phyloP scores from a whole-genome alignment of 2,888 invertebrate species.

The Nematopogon swammerdamellus region DNA sequence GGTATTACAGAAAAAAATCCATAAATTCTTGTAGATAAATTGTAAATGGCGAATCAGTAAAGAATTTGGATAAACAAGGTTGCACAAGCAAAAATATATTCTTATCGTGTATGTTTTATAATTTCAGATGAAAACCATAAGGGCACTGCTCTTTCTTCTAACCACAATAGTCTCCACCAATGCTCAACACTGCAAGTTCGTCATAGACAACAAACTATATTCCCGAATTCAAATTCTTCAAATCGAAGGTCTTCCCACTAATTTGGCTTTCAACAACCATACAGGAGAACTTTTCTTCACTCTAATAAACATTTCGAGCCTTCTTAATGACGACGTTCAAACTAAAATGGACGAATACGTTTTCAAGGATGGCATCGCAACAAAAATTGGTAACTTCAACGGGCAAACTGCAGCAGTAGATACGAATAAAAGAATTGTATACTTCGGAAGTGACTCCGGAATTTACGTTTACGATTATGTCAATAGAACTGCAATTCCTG shows the following conservation, averaged over 20 bases:
- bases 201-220: too few species aligned
- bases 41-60: too few species aligned
- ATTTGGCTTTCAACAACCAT: constrained; percentile 28
- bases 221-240: constrained; percentile 28
- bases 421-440: constrained; percentile 25
- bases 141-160: too few species aligned
- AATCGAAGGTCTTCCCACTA: constrained; percentile 42
- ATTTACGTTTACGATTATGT: constrained; percentile 28
- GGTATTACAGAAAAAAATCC: too few species aligned
- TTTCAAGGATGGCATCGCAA: constrained; percentile 26
- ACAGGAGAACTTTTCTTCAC: constrained; percentile 37
- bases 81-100: too few species aligned
- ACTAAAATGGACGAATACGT: constrained; percentile 47
- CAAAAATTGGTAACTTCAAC: constrained; percentile 32
- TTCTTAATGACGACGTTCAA: constrained; percentile 38
- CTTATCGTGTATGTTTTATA: too few species aligned
- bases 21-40: too few species aligned
- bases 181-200: too few species aligned
- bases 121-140: too few species aligned
- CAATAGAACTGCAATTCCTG: constrained; percentile 24
- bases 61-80: too few species aligned
- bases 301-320: constrained; percentile 34
- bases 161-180: too few species aligned
- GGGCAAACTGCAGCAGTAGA: constrained; percentile 43
- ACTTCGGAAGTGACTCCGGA: constrained; percentile 38